Percentiles rank a stretch among this genome's conserved stretches.
Conservation (phyloP, 2,888 invertebrate species). For the Antheraea assamensis region DNA sequence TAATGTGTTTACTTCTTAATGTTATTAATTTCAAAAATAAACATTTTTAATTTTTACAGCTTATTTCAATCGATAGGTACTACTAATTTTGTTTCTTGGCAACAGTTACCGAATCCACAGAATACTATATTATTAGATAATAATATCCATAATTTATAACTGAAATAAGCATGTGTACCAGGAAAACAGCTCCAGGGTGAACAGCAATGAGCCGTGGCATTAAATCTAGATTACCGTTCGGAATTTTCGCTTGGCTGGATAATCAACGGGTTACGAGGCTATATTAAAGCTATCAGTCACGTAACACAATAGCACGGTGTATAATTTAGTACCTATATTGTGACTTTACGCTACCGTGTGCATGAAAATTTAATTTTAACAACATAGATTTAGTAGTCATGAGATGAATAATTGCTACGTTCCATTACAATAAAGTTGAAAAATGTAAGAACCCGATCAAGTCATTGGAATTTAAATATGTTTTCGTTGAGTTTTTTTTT, state of each 20-base stretch:
- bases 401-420: background rate
- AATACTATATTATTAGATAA: background rate
- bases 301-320: constrained; percentile 38
- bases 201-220: constrained; percentile 71
- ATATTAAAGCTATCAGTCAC: constrained; percentile 80
- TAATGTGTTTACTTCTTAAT: background rate
- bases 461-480: background rate
- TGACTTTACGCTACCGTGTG: background rate
- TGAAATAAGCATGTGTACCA: constrained; percentile 29
- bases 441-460: background rate
- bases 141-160: background rate
- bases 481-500: no score
- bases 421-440: background rate
- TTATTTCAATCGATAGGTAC: no score
- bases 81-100: background rate
- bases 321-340: constrained; percentile 1
- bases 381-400: background rate
- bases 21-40: background rate
- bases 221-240: constrained; percentile 80
- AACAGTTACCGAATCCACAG: background rate
- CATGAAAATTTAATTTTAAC: background rate
- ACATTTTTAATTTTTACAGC: background rate
- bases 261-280: constrained; percentile 68
- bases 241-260: constrained; percentile 71
- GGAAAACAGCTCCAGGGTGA: constrained; percentile 49